Evolutionary conservation across 2,113 vertebrate genomes (phyloP).

Genomic region (Varanus komodoensis): DNA sequence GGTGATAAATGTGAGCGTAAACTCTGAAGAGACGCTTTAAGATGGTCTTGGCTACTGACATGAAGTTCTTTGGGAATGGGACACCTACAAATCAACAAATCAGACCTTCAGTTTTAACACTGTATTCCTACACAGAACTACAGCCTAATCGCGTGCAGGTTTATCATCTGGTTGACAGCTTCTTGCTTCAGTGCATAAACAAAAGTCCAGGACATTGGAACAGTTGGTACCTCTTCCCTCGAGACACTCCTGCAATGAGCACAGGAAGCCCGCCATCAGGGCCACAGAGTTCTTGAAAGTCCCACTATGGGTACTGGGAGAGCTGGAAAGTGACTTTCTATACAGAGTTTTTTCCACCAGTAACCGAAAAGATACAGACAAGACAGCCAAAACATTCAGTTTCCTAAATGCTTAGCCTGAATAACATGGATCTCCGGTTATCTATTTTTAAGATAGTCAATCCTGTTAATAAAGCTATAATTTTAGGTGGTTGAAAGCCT

Average conservation of each 20-base stretch:
- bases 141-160: neutral
- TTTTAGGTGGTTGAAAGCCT: neutral
- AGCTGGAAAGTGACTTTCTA: neutral
- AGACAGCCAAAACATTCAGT: neutral
- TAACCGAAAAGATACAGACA: neutral
- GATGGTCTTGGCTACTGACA: constrained; percentile 88
- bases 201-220: neutral
- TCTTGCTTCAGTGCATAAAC: neutral
- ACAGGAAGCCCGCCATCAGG: neutral
- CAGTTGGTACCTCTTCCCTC: neutral
- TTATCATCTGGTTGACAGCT: neutral
- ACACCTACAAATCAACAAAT: constrained; percentile 72
- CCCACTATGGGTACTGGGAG: neutral
- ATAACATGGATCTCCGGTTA: neutral
- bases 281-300: neutral
- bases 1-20: constrained; percentile 87
- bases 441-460: neutral
- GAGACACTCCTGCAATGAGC: neutral
- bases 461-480: neutral
- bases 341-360: no score
- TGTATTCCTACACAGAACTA: neutral
- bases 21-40: constrained; percentile 86
- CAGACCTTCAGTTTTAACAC: accelerated
- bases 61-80: constrained; percentile 87
- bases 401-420: neutral